phyloP scores from a whole-genome alignment of 2,888 invertebrate species.

The Belgica antarctica region DNA sequence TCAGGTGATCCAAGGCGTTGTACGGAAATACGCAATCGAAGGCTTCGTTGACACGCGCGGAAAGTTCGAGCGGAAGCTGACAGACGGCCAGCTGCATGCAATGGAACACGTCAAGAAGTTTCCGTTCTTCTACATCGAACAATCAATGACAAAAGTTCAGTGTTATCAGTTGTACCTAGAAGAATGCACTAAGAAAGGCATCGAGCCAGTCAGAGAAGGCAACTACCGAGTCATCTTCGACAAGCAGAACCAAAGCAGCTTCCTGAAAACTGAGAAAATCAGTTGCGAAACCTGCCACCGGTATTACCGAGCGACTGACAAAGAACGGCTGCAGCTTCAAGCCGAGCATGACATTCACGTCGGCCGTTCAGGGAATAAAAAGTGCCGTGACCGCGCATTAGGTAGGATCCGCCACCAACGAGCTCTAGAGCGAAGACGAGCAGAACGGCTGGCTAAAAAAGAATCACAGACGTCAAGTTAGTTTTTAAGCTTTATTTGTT shows the following conservation, averaged over 20 bases:
- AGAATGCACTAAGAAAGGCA: not conserved
- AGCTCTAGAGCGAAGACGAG: conserved; percentile 7
- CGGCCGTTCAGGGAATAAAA: not conserved
- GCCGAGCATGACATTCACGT: not conserved
- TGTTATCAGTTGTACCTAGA: conserved; percentile 5
- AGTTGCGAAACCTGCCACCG: conserved; percentile 8
- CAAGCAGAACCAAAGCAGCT: not conserved
- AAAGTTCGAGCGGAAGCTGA: conserved; percentile 23
- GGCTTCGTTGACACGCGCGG: conserved; percentile 15
- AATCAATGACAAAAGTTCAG: conserved; percentile 34
- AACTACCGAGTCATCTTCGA: conserved; percentile 37
- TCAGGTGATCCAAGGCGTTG: conserved; percentile 34
- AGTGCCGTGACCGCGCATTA: conserved; percentile 27
- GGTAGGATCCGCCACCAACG: conserved; percentile 2
- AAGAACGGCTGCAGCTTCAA: not conserved
- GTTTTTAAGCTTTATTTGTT: no score
- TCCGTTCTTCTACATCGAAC: conserved; percentile 33
- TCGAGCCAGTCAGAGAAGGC: conserved; percentile 24
- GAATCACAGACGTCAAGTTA: no score
- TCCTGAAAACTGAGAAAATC: conserved; percentile 23
- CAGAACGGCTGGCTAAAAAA: not conserved
- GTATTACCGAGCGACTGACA: conserved; percentile 10
- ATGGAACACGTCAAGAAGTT: conserved; percentile 27
- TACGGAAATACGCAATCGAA: conserved; percentile 3
- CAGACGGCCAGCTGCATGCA: conserved; percentile 24